Base-by-base conservation (phyloP, 2,888 invertebrate species). In the Sialis fuliginosa region DNA sequence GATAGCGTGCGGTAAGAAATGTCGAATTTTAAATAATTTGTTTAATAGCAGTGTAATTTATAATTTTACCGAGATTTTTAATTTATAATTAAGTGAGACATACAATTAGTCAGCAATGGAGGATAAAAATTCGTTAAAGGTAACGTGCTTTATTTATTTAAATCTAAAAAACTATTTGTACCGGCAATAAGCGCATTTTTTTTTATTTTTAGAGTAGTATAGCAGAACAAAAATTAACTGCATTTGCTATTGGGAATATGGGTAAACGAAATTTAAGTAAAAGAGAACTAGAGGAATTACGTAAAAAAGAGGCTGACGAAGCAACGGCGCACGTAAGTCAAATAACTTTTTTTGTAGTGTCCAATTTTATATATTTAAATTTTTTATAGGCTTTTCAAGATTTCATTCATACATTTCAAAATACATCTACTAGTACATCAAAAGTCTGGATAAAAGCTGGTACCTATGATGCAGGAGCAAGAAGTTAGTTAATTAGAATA, bases 391-490 rank as follows among this genome's bases (percentile, higher is more conserved):
- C 88, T 1, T 96, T 92, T 64, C 88, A 95, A 71, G 95, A 96
- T 63, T 97, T 96, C 73, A 90, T 96, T 40, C 92, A 91, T 54
- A 91, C 93, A 6, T 97, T 97, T 67, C 90, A 92, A 74, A 92
- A 92, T 55, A 77, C 79, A 0, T 82, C 86, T 0, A 75, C 75
- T 55, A 79, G 84, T 10, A 76, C 81, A 6, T 73, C 71, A 43
- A 96, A 95, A 69, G 83, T 95, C 40, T 98, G 98, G 92, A 88
- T 98, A 6, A 92, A 96, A 67, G 97, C 96, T 48, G 96, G 93
- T 46, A 90, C 93, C 1, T 96, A 96, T 58, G 92, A 95, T 77
- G 90, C 92, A 44, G 91, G 91, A 31, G 85, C 88, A 52, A 74
- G 90, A 70, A 86, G 89, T 87, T 69, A 72, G 77, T 67, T 43